Percentiles rank a stretch among this genome's conserved stretches.
Conservation (phyloP, 2,797 vertebrate species). For the Cottoperca gobio region DNA sequence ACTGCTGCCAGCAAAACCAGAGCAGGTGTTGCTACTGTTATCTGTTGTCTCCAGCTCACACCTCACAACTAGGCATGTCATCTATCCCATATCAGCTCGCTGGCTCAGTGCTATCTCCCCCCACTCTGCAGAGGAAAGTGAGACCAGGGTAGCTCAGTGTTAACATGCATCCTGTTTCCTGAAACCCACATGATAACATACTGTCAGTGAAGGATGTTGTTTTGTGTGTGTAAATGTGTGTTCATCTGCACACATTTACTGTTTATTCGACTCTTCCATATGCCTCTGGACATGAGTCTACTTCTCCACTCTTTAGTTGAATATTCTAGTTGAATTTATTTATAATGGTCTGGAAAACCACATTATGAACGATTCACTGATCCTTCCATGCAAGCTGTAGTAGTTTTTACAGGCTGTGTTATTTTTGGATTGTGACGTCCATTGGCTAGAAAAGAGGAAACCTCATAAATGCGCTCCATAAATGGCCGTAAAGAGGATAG, state of each 20-base stretch:
- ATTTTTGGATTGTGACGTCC: constrained; percentile 51
- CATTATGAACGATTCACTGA: constrained; percentile 9
- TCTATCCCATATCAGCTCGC: constrained; percentile 36
- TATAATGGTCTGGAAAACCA: constrained; percentile 21
- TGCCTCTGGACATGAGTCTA: constrained; percentile 8
- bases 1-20: not conserved
- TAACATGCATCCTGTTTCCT: constrained; percentile 62
- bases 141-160: constrained; percentile 28
- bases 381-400: constrained; percentile 19
- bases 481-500: constrained; percentile 64
- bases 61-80: constrained; percentile 16
- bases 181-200: constrained; percentile 44
- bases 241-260: not conserved
- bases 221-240: constrained; percentile 14
- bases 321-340: constrained; percentile 15
- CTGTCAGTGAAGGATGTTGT: constrained; percentile 32
- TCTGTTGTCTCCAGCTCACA: constrained; percentile 42
- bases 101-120: constrained; percentile 36
- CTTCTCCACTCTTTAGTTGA: not conserved
- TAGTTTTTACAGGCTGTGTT: constrained; percentile 37
- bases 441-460: constrained; percentile 50
- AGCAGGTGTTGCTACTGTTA: constrained; percentile 12
- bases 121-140: constrained; percentile 42
- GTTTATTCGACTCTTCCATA: constrained; percentile 20
- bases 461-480: constrained; percentile 45